phyloP scores from a whole-genome alignment of 2,797 vertebrate genomes.

The Vireo griseus region DNA sequence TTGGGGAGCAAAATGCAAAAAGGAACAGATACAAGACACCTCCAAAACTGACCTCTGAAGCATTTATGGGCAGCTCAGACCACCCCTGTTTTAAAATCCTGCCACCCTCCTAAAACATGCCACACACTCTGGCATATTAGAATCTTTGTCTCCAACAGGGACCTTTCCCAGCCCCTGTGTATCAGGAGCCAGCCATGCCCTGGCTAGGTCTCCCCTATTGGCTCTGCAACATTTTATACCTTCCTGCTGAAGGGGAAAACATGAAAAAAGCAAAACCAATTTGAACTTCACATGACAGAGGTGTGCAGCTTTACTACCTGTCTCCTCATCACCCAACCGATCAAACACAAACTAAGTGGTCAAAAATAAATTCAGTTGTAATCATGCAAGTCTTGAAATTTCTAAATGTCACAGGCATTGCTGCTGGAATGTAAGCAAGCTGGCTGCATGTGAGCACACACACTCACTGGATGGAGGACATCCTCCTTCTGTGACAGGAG shows the following conservation, averaged over 20 bases:
- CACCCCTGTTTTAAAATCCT: neutral
- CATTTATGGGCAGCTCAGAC: neutral
- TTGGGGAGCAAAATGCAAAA: neutral
- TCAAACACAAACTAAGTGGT: neutral
- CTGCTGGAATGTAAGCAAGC: neutral
- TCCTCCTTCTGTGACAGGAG: neutral
- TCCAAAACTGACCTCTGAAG: neutral
- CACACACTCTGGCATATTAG: neutral
- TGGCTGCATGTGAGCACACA: neutral
- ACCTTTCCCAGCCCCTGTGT: neutral
- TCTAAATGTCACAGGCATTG: neutral
- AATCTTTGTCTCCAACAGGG: neutral
- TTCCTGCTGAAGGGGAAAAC: neutral
- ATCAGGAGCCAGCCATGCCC: neutral
- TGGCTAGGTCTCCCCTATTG: neutral
- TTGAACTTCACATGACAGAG: neutral
- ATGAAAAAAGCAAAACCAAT: neutral
- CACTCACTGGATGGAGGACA: neutral
- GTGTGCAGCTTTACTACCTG: neutral
- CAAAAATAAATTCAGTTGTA: neutral
- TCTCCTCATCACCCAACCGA: accelerated
- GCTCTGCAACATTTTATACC: neutral
- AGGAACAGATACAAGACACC: neutral
- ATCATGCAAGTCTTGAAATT: neutral
- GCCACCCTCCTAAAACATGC: neutral